Conservation (phyloP, 2,113 vertebrate species). For the Neofelis nebulosa region DNA sequence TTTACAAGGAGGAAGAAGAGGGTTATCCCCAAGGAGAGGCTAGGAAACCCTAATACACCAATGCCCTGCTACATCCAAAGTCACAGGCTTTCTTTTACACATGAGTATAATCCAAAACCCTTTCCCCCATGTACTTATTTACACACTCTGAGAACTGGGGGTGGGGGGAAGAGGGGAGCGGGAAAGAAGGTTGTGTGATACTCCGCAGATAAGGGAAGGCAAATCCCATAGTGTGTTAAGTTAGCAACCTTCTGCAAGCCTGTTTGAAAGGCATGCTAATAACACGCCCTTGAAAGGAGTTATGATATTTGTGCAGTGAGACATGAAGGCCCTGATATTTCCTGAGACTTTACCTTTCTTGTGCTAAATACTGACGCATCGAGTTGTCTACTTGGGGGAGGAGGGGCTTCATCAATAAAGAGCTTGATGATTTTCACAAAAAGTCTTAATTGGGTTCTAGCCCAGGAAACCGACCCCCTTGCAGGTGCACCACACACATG, state of each 20-base stretch:
- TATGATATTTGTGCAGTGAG: background rate
- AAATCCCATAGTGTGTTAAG: background rate
- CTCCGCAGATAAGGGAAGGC: background rate
- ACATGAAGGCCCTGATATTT: background rate
- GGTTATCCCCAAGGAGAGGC: background rate
- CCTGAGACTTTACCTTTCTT: background rate
- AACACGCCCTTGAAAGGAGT: background rate
- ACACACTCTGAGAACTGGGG: background rate
- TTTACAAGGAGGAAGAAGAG: background rate
- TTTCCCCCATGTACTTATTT: fast-evolving
- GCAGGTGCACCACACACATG: background rate
- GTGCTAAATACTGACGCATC: background rate
- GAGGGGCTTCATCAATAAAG: background rate
- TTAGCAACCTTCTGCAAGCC: background rate
- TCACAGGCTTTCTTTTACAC: background rate
- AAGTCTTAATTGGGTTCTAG: background rate
- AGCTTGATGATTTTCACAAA: background rate
- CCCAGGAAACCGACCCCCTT: background rate
- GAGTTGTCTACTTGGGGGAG: background rate
- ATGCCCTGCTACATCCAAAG: background rate
- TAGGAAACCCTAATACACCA: background rate
- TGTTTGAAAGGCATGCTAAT: background rate
- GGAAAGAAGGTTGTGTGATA: background rate
- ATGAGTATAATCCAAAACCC: background rate
- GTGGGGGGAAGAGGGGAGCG: background rate